Conservation (phyloP, 1,140 invertebrate species). For the Eumeta japonica region DNA sequence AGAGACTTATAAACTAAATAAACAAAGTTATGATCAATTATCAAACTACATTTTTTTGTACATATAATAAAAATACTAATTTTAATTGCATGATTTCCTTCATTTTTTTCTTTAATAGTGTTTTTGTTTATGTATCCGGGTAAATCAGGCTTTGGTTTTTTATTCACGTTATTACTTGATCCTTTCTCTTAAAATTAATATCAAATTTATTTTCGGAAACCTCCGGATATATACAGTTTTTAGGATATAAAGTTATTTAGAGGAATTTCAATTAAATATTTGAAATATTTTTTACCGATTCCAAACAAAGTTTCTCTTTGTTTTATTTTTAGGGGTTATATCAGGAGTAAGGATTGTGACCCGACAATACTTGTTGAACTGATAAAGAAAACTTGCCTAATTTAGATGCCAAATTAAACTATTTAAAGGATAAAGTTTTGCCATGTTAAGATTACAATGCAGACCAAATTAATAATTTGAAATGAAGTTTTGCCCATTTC, state of each 20-base stretch:
- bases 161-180: background rate
- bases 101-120: background rate
- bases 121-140: constrained; percentile 2
- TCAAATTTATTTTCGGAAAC: constrained; percentile 1
- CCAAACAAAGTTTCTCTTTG: background rate
- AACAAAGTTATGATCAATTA: background rate
- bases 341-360: too few relatives aligned
- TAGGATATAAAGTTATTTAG: background rate
- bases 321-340: too few relatives aligned
- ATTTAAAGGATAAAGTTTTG: too few relatives aligned
- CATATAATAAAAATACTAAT: background rate
- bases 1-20: constrained; percentile 1
- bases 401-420: too few relatives aligned
- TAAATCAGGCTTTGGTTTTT: constrained; percentile 1
- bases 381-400: background rate
- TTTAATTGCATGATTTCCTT: background rate
- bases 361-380: too few relatives aligned
- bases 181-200: background rate
- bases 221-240: constrained; percentile 1
- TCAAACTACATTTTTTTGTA: background rate
- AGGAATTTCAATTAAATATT: background rate
- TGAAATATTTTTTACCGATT: background rate
- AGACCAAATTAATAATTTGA: too few relatives aligned
- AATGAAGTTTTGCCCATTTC: constrained; percentile 13
- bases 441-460: too few relatives aligned